Evolutionary conservation across 2,113 vertebrate species (phyloP), one percentile per base, ranked within the genome.

Genomic region (Amphiprion ocellaris): DNA sequence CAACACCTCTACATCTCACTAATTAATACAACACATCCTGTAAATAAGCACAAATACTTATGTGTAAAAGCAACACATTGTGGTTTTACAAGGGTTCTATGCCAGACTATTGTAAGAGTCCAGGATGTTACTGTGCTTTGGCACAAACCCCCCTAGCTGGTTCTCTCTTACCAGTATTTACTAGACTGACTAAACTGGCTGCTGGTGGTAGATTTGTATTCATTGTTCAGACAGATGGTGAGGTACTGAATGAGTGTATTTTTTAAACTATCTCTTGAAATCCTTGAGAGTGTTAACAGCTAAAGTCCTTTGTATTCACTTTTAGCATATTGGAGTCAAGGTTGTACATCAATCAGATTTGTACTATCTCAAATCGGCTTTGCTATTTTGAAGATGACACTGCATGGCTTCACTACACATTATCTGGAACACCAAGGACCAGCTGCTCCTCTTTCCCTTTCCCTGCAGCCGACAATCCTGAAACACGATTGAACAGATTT

Each of bases 401-500:
- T 24, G 9, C 12, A 65, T 30, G 19, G 49, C 44, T 30, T 53
- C 30, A 14, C n/a, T 26, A n/a, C 52, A 61, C 16, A 39, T n/a
- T 14, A 37, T 46, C n/a, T 30, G 26, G 10, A 58, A 65, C 11
- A 24, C 4, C 6, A 21, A 73, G 66, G 10, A 47, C 21, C 21
- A 41, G 17, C 30, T 33, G 24, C 63, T 56, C 30, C 23, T 44
- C 15, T 33, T 19, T 33, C 15, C 26, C 33, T 46, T 58, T 46
- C 17, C 50, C 26, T 23, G 46, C 41, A 64, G 52, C 65, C 9
- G 56, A 54, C 6, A 44, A 53, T 79, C 0, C 47, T 46, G 23
- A 60, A 49, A 68, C 70, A 39, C 1, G 47, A 81, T 28, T 17
- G 28, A 66, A 47, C 71, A 63, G 4, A 39, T 69, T 59, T 63